Conservation (phyloP, 1,140 invertebrate genomes). For the Lasioglossum baleicum region DNA sequence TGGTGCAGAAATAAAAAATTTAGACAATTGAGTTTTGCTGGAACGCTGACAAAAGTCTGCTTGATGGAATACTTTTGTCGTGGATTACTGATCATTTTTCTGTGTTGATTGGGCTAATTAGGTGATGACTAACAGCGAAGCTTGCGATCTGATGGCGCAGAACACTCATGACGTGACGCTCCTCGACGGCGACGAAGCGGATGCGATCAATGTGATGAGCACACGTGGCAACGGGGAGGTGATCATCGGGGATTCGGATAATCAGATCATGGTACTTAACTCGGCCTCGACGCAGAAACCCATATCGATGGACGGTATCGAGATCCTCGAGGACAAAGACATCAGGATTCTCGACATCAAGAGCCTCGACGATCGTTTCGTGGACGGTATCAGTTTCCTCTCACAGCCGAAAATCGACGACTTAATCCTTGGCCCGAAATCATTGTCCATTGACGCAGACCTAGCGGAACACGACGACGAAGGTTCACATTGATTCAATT, state of each 20-base stretch:
- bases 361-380: conserved; percentile 69
- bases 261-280: conserved; percentile 73
- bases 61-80: too few relatives aligned
- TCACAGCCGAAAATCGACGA: conserved; percentile 74
- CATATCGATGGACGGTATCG: conserved; percentile 65
- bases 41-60: too few relatives aligned
- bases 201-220: conserved; percentile 72
- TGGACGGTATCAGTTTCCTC: conserved; percentile 69
- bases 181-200: conserved; percentile 73
- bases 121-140: conserved; percentile 78
- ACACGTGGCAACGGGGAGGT: conserved; percentile 56
- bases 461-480: conserved; percentile 56
- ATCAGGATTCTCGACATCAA: conserved; percentile 70
- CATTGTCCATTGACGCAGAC: conserved; percentile 51
- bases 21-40: too few relatives aligned
- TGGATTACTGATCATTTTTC: neutral
- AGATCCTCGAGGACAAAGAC: conserved; percentile 74
- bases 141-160: conserved; percentile 77
- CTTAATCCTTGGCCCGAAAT: conserved; percentile 68
- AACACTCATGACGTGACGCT: conserved; percentile 77
- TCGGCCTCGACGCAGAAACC: conserved; percentile 64
- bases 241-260: conserved; percentile 64
- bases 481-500: conserved; percentile 37
- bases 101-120: conserved; percentile 35
- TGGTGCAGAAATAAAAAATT: too few relatives aligned